Conservation (phyloP, 2,888 invertebrate genomes). For the Pecten maximus region DNA sequence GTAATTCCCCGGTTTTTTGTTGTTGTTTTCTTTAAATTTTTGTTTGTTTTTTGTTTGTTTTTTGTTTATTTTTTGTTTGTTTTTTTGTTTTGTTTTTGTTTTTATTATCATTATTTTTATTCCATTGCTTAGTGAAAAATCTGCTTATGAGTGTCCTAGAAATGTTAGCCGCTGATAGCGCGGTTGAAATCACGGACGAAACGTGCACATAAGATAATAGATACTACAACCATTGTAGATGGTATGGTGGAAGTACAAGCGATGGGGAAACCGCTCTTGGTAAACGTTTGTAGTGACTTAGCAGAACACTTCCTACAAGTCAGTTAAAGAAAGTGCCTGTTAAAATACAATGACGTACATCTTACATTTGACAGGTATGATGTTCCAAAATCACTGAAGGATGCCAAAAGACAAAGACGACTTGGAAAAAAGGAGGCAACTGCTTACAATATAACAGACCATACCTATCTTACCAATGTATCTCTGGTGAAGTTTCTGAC, state of each 20-base stretch:
- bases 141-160: conserved; percentile 40
- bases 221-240: conserved; percentile 39
- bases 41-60: no score
- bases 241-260: conserved; percentile 44
- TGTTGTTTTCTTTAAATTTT: no score
- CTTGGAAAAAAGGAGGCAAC: not conserved
- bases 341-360: not conserved
- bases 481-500: conserved; percentile 38
- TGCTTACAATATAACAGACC: conserved; percentile 41
- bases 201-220: not conserved
- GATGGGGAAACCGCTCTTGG: conserved; percentile 36
- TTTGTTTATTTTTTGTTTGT: no score
- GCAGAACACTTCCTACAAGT: conserved; percentile 35
- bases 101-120: not conserved
- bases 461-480: conserved; percentile 38
- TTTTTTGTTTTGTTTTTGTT: no score
- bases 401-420: conserved; percentile 8
- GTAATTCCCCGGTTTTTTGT: conserved; percentile 14
- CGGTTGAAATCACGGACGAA: not conserved
- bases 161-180: not conserved
- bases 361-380: conserved; percentile 45
- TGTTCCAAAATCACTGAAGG: conserved; percentile 44
- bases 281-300: conserved; percentile 38
- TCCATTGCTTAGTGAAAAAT: conserved; percentile 36
- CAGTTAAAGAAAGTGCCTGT: not conserved